A percentile compares a stretch with the other conserved stretches of the same genome.
Conservation (phyloP, 92 coral and sea anemone genomes). For the Epizoanthus illoricatus region DNA sequence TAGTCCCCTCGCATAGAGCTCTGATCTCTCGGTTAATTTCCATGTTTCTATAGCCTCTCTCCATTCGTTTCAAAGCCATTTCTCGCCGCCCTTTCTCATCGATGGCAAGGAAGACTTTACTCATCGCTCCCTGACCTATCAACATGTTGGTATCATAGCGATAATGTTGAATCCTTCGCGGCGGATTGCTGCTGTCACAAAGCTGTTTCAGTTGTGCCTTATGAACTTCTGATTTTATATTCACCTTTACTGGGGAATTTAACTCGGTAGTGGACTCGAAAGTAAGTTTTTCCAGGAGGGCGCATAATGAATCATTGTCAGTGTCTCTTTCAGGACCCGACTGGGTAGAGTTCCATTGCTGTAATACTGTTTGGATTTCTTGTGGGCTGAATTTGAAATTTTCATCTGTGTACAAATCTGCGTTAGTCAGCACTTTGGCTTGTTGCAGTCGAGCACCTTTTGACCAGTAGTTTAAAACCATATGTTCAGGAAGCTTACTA, state of each 20-base stretch:
- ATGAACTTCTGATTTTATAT: constrained; percentile 18
- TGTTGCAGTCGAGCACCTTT: too few species aligned
- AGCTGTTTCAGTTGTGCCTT: constrained; percentile 12
- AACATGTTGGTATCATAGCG: constrained; percentile 38
- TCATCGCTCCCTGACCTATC: constrained; percentile 63
- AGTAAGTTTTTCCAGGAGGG: not conserved
- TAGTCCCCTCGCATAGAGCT: constrained; percentile 39
- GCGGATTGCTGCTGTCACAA: constrained; percentile 8
- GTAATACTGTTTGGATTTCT: not conserved
- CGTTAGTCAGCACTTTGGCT: too few species aligned
- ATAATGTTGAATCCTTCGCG: constrained; percentile 34
- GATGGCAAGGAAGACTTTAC: constrained; percentile 49
- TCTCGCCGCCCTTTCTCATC: constrained; percentile 63
- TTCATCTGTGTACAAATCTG: too few species aligned
- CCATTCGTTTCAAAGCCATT: constrained; percentile 58
- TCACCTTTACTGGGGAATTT: constrained; percentile 20
- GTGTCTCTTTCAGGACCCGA: not conserved
- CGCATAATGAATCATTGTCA: constrained; percentile 1
- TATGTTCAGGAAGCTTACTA: too few species aligned
- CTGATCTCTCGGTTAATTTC: constrained; percentile 49
- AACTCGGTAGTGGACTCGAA: not conserved
- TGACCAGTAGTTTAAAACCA: too few species aligned
- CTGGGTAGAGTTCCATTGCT: not conserved
- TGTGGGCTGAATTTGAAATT: not conserved
- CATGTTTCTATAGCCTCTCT: constrained; percentile 30